Conservation (phyloP, 2,113 vertebrate species). For the Lamprotornis superbus region DNA sequence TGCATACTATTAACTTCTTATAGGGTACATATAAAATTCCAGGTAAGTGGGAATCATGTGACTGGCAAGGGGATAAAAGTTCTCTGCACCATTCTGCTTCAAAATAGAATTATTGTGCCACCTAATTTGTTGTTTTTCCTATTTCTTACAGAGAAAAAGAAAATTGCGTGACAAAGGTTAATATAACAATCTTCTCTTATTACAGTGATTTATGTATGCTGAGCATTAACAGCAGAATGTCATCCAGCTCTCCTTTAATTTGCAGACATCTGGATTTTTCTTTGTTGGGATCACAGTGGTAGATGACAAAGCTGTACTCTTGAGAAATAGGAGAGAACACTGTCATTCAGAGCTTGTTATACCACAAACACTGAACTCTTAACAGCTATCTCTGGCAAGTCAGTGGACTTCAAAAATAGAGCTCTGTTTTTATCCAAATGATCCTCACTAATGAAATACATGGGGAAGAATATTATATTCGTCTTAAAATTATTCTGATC, state of each 20-base stretch:
- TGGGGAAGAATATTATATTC: slow-evolving; percentile 55
- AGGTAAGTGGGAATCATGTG: background rate
- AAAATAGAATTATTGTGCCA: slow-evolving; percentile 49
- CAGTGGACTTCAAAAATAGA: slow-evolving; percentile 65
- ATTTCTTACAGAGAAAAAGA: slow-evolving; percentile 68
- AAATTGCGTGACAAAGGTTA: slow-evolving; percentile 72
- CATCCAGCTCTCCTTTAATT: slow-evolving; percentile 74
- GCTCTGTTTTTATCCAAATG: slow-evolving; percentile 66
- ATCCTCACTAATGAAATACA: slow-evolving; percentile 64
- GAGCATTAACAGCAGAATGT: slow-evolving; percentile 76
- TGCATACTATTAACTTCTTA: slow-evolving; percentile 4
- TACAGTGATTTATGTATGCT: slow-evolving; percentile 82
- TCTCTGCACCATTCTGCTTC: slow-evolving; percentile 45
- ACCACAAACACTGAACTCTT: slow-evolving; percentile 21
- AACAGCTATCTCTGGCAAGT: slow-evolving; percentile 46
- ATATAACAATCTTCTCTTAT: slow-evolving; percentile 78
- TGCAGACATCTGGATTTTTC: slow-evolving; percentile 70
- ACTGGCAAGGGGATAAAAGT: background rate
- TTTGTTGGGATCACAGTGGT: slow-evolving; percentile 71
- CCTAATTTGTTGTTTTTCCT: slow-evolving; percentile 66
- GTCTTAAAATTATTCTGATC: slow-evolving; percentile 47
- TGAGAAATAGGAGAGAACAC: slow-evolving; percentile 55
- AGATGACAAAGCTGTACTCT: slow-evolving; percentile 69
- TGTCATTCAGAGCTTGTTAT: slow-evolving; percentile 65
- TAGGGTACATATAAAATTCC: background rate